Percentiles rank a stretch among this genome's conserved stretches.
Conservation (phyloP, 2,797 vertebrate genomes). For the Emys orbicularis region DNA sequence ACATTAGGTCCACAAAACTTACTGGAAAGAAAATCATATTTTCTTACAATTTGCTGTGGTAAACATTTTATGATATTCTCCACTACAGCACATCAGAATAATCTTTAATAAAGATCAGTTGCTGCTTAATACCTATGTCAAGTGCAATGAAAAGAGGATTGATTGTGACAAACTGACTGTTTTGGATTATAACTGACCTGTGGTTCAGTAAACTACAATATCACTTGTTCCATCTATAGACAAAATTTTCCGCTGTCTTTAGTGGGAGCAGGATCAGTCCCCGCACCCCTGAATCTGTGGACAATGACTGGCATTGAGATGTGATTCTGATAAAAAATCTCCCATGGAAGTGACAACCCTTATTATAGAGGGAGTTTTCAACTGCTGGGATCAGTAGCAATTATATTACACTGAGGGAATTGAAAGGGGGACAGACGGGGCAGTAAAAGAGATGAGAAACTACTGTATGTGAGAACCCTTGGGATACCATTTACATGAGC, state of each 20-base stretch:
- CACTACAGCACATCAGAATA: constrained; percentile 1
- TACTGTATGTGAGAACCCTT: constrained; percentile 23
- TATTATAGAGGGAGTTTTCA: not conserved
- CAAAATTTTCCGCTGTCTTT: not conserved
- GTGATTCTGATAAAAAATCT: constrained; percentile 11
- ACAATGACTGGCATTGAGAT: not conserved
- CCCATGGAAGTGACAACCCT: not conserved
- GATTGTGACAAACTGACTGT: not conserved
- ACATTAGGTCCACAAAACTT: not conserved
- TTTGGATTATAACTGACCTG: not conserved
- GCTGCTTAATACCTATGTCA: not conserved
- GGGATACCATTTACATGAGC: not conserved
- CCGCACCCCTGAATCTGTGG: not conserved
- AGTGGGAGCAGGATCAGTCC: not conserved
- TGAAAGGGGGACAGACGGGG: constrained; percentile 41
- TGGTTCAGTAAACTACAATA: constrained; percentile 14
- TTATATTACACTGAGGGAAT: constrained; percentile 5
- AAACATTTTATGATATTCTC: constrained; percentile 14
- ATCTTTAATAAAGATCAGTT: constrained; percentile 12
- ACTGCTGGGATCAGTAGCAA: not conserved
- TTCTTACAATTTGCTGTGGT: not conserved
- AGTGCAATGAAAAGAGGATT: constrained; percentile 14
- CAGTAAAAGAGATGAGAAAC: constrained; percentile 19
- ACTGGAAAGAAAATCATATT: not conserved
- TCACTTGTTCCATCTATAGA: not conserved